Conservation (phyloP, 1,140 invertebrate genomes). For the Pachypeltis micranthus region DNA sequence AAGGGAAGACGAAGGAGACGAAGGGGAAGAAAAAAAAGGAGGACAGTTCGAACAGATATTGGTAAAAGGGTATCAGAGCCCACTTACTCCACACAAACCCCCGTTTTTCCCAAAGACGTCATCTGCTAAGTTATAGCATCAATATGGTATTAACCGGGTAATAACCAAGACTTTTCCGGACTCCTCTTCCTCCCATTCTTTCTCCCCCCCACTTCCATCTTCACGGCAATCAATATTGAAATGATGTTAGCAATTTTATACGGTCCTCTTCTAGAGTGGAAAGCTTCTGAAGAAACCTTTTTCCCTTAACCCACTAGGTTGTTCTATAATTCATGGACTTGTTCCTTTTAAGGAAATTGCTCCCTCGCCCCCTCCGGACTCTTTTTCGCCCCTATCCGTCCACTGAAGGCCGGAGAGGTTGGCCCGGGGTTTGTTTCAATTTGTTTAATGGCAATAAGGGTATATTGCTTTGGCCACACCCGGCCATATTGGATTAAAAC, state of each 20-base stretch:
- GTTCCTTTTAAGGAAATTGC: conserved; percentile 22
- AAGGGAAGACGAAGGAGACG: too few species aligned
- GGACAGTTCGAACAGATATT: too few species aligned
- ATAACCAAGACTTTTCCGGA: neutral
- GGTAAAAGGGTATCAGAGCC: too few species aligned
- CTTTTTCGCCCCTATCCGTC: neutral
- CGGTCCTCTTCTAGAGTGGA: conserved; percentile 3
- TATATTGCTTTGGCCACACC: conserved; percentile 21
- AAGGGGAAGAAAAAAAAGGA: too few species aligned
- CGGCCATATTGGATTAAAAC: conserved; percentile 21
- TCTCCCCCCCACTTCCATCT: neutral
- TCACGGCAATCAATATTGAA: conserved; percentile 12
- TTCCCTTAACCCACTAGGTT: conserved; percentile 17
- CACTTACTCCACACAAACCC: too few species aligned
- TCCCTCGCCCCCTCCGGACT: neutral
- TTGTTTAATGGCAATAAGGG: conserved; percentile 22
- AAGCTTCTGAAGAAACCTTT: conserved; percentile 13
- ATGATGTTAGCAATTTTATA: conserved; percentile 17
- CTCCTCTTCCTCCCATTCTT: neutral
- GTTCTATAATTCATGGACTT: conserved; percentile 21
- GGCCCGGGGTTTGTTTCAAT: conserved; percentile 19
- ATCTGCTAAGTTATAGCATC: conserved; percentile 8
- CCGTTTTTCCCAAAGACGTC: too few species aligned
- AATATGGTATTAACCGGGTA: conserved; percentile 1
- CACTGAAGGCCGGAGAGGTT: neutral